Evolutionary conservation across 2,113 vertebrate species (phyloP).

Genomic region (Aegithalos caudatus): DNA sequence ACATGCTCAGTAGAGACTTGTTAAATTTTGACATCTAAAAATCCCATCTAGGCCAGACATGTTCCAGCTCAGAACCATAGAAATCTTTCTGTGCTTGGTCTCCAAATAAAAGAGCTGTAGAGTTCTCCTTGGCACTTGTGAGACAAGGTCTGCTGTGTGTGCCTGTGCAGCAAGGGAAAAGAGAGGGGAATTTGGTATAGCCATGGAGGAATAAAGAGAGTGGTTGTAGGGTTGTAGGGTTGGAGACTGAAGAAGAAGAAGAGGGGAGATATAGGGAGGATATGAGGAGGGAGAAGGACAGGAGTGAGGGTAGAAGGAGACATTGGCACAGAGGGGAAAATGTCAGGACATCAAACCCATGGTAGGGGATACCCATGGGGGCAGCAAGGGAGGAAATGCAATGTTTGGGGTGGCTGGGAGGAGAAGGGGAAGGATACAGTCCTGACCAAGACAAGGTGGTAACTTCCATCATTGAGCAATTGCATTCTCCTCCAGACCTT

Average conservation of each 20-base stretch:
- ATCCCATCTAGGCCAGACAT: not conserved
- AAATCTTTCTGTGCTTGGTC: not conserved
- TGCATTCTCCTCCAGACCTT: not conserved
- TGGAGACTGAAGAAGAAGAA: not conserved
- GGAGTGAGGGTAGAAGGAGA: not conserved
- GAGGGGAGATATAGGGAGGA: fast-evolving
- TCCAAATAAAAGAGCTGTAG: not conserved
- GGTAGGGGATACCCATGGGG: not conserved
- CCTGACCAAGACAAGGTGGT: not conserved
- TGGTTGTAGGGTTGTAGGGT: not conserved
- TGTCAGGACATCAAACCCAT: not conserved
- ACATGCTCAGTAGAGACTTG: not conserved
- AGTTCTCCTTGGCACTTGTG: not conserved
- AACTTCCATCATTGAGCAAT: not conserved
- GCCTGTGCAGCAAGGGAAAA: not conserved
- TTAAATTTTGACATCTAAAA: conserved; percentile 13
- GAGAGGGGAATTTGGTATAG: not conserved
- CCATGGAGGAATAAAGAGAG: not conserved
- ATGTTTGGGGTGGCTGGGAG: not conserved
- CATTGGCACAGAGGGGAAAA: fast-evolving
- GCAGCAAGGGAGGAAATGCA: not conserved
- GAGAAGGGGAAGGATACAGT: not conserved
- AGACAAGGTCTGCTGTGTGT: conserved; percentile 5
- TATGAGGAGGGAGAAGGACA: not conserved
- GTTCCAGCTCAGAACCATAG: not conserved